Evolutionary conservation across 2,888 invertebrate genomes (phyloP), one percentile per base, ranked within the genome.

Genomic region (Rhorus exstirpatorius): DNA sequence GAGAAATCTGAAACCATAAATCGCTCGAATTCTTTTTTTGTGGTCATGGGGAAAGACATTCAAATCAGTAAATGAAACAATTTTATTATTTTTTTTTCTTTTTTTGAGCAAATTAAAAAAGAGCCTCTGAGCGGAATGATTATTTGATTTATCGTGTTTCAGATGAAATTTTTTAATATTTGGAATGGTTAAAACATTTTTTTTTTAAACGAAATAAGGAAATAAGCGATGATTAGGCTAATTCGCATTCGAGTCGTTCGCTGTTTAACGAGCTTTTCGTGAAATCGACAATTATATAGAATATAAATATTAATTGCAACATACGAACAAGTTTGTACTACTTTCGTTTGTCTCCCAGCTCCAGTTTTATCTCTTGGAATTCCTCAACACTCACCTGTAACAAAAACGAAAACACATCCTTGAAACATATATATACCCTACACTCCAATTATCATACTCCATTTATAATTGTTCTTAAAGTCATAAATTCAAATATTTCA

Each of bases 301-400:
- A 65, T 60, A 46, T 21, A 60, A 71, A 41, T 53, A 35, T 0
- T 55, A 46, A 24, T 65, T 1, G 1, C 24, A 35, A 53, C 14
- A 65, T 53, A 75, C 63, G n/a, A 72, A 51, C 58, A 53, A 53
- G 24, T 7, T 35, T 72, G 65, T 14, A 60, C 67, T 46, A 79
- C 58, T 79, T 67, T 79, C 38, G 8, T 74, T 67, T 14, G 63
- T 14, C 8, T 21, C 60, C 31, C 65, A 7, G 53, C 51, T 70
- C 24, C 38, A 17, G 19, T 38, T 51, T 51, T 74, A 41, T 8
- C 10, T 49, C 44, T 21, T 24, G 41, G 38, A 58, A 31, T 49
- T 67, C 51, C 44, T 55, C 46, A 53, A 74, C 72, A 87, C 89
- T 90, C 87, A 89, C 87, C 88, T 90, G 88, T 72, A 90, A 89